Base-by-base conservation (phyloP, 2,888 invertebrate genomes). In the Prionchulus punctatus region DNA sequence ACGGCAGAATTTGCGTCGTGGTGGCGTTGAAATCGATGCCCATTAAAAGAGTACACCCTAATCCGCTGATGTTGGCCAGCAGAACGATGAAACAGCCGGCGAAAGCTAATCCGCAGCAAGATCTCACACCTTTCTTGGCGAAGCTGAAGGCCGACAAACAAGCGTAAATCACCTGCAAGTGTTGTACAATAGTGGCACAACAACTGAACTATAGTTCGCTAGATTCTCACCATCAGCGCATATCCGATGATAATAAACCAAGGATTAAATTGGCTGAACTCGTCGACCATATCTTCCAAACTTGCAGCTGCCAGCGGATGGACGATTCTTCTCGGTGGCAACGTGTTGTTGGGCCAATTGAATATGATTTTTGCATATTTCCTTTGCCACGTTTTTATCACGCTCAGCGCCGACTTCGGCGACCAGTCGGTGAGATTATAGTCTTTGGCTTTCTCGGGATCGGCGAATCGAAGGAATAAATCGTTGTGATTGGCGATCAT, bases 361-460 rank as follows among this genome's bases (percentile, higher is more conserved):
- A 49, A 55, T 15, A 49, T 28, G 12, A 28, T 28, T 3, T 49
- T 23, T 7, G 50, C 26, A 30, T 49, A 82, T 63, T 79, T 79
- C 58, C 86, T 80, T 72, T 94, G 94, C 92, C 94, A 96, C 0
- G 85, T 84, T 69, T 86, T 85, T 50, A 98, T 76, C 26, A 98
- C 83, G 58, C 83, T 78, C 3, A 85, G 82, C 0, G 96, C 96
- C 73, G 88, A 90, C 65, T 88, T 85, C 67, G 84, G 84, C 18
- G 81, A 85, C 96, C 96, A 98, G 28, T 30, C 26, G 4, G 27
- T 7, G 28, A 28, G 3, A 80, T 79, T 81, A 84, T 88, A 72
- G 81, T 86, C 68, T 91, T 90, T 76, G 36, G 36, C 36, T 12
- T 45, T 23, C 7, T 12, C 23, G 4, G 23, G 4, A 7, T 45